Conservation (phyloP, 1,140 invertebrate species). For the Wiebesia pumilae region DNA sequence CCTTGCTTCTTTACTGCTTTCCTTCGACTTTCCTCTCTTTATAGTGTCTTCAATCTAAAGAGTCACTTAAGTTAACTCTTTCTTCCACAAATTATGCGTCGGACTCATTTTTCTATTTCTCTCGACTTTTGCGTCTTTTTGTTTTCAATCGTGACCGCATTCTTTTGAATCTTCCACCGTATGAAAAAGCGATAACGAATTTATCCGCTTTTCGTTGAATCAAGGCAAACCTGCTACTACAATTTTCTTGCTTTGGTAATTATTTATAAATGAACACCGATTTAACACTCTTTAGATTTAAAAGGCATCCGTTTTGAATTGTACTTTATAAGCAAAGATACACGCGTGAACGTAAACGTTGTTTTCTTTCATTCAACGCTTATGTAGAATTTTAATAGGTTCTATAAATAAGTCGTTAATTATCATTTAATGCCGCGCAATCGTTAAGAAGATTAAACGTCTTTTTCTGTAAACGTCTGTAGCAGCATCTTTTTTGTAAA, state of each 20-base stretch:
- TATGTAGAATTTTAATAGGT: no score
- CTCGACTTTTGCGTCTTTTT: background rate
- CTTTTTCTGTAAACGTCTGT: background rate
- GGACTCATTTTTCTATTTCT: constrained; percentile 12
- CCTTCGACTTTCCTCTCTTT: background rate
- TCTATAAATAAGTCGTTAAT: no score
- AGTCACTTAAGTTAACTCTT: background rate
- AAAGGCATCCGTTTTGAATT: no score
- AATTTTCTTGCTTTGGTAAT: background rate
- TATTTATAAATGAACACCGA: background rate
- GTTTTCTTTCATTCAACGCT: no score
- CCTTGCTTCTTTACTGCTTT: constrained; percentile 11
- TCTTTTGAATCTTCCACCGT: background rate
- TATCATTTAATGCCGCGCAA: background rate
- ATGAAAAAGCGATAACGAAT: background rate
- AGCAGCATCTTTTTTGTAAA: background rate
- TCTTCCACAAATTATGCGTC: background rate
- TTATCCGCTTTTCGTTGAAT: background rate
- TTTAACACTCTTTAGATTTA: background rate
- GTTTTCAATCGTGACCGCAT: background rate
- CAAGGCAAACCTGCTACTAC: background rate
- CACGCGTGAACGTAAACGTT: no score
- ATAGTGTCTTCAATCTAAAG: background rate
- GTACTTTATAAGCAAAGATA: no score
- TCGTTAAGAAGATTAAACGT: background rate